These are phyloP conservation scores for Podabrus alpinus DNA, from an alignment of 2,888 invertebrate genomes.

Conservation along the genomic window DNA sequence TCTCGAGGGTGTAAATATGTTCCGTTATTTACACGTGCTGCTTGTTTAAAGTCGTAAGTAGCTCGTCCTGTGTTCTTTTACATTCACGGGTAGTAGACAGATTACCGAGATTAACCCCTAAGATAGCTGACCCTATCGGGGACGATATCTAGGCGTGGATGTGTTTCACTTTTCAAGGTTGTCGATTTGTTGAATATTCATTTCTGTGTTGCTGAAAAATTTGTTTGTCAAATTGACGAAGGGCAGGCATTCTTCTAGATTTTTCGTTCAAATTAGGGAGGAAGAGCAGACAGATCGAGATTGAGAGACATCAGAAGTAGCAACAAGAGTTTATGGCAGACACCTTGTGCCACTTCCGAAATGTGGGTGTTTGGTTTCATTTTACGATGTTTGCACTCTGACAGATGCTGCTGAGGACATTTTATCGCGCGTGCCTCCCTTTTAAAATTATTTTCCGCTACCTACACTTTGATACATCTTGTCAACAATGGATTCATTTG, in stretches of 20 bases:
- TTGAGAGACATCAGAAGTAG: constrained; percentile 14
- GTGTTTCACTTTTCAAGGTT: not conserved
- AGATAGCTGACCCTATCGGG: constrained; percentile 15
- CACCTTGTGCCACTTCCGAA: constrained; percentile 53
- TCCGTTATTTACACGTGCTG: constrained; percentile 23
- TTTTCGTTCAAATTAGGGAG: not conserved
- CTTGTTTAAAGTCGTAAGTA: constrained; percentile 15
- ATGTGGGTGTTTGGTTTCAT: constrained; percentile 48
- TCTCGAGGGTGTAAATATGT: constrained; percentile 1
- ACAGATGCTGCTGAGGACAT: constrained; percentile 45
- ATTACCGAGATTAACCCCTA: constrained; percentile 22
- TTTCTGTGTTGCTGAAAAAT: not conserved
- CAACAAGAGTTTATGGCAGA: constrained; percentile 48
- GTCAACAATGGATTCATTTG: constrained; percentile 18
- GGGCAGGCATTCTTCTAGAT: not conserved
- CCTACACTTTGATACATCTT: constrained; percentile 8
- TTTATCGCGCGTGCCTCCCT: constrained; percentile 27
- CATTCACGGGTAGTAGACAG: constrained; percentile 17
- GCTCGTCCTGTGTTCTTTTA: constrained; percentile 17
- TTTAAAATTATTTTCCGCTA: constrained; percentile 26
- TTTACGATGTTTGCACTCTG: constrained; percentile 52
- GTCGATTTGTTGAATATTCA: not conserved
- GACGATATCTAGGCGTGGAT: constrained; percentile 10
- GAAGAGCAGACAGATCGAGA: constrained; percentile 23
- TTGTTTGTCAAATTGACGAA: not conserved